phyloP scores from a whole-genome alignment of 2,888 invertebrate species.

The Lomographa bimaculata region DNA sequence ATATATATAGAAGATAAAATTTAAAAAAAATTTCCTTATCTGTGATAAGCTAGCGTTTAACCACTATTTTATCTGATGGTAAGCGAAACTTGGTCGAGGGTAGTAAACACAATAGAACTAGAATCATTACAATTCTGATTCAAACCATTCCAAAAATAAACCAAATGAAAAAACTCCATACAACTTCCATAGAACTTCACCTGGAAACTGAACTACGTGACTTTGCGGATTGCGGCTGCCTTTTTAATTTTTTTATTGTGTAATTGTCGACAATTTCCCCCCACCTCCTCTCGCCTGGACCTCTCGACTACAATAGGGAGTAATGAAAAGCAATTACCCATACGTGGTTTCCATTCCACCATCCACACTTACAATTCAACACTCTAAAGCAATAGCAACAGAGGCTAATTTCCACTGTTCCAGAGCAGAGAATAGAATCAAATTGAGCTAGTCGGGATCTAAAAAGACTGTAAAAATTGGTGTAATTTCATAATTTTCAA shows the following conservation, averaged over 20 bases:
- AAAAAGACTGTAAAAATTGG: conserved; percentile 79
- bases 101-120: too few relatives aligned
- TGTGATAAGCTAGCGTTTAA: too few relatives aligned
- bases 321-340: conserved; percentile 83
- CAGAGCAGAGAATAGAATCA: conserved; percentile 68
- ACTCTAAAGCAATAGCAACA: conserved; percentile 38
- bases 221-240: conserved; percentile 41
- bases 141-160: too few relatives aligned
- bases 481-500: conserved; percentile 76
- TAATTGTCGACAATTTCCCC: conserved; percentile 75
- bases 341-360: conserved; percentile 71
- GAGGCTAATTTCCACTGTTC: conserved; percentile 36
- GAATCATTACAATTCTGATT: too few relatives aligned
- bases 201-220: conserved; percentile 15
- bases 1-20: too few relatives aligned
- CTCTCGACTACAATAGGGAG: conserved; percentile 68
- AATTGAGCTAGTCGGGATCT: conserved; percentile 69
- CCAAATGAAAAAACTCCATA: too few relatives aligned
- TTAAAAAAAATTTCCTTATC: too few relatives aligned
- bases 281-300: conserved; percentile 40
- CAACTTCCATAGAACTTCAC: too few relatives aligned
- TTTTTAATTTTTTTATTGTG: conserved; percentile 77
- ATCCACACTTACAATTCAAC: conserved; percentile 32
- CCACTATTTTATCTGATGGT: too few relatives aligned
- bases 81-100: too few relatives aligned